phyloP scores from a whole-genome alignment of 2,113 vertebrate genomes.

The Martes martes region DNA sequence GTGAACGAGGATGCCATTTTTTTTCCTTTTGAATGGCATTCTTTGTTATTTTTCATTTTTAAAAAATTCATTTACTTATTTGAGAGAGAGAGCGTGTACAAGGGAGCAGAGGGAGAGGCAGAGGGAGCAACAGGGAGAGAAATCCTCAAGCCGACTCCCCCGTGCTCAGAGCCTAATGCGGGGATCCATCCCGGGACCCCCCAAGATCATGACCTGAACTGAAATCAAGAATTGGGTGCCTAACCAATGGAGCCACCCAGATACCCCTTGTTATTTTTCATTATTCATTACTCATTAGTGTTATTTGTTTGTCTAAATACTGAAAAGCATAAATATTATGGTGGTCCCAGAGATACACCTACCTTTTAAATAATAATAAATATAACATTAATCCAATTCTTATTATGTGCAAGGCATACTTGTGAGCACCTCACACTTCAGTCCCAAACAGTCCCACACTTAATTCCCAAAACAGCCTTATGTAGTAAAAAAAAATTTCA shows the following conservation, averaged over 20 bases:
- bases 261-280: neutral
- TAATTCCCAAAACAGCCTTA: neutral
- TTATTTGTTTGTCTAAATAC: neutral
- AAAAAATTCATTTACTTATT: neutral
- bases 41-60: neutral
- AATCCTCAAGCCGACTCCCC: neutral
- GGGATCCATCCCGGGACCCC: neutral
- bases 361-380: slow-evolving; percentile 28
- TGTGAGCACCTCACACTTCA: neutral
- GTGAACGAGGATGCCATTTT: neutral
- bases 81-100: neutral
- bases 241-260: neutral
- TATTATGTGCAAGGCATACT: neutral
- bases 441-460: neutral
- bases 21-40: neutral
- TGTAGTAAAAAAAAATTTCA: neutral
- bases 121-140: neutral
- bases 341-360: neutral
- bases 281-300: neutral
- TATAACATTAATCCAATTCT: neutral
- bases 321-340: neutral
- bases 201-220: neutral
- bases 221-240: neutral
- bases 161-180: neutral
- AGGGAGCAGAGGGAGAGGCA: neutral